These are phyloP conservation scores for Threskiornis aethiopicus DNA, from an alignment of 2,797 vertebrate genomes.

Conservation along the genomic window DNA sequence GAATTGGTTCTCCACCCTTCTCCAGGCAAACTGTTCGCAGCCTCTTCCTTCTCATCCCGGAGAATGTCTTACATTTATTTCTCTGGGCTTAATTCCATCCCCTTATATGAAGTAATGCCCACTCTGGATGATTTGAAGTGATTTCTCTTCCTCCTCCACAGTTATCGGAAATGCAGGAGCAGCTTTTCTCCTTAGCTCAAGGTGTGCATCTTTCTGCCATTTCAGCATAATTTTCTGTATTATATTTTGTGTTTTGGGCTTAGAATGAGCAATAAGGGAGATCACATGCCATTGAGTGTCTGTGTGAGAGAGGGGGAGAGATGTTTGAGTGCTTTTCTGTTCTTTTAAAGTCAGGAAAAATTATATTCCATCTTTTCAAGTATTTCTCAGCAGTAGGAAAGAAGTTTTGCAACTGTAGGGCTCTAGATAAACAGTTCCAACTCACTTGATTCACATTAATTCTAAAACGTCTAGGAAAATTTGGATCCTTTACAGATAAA, in stretches of 20 bases:
- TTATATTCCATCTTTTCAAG: background rate
- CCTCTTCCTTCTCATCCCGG: background rate
- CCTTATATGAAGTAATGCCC: background rate
- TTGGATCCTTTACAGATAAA: background rate
- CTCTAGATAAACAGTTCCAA: background rate
- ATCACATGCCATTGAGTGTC: background rate
- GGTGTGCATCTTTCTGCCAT: background rate
- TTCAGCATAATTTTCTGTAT: background rate
- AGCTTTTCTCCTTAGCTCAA: background rate
- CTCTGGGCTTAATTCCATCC: background rate
- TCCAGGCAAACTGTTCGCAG: background rate
- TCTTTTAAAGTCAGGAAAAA: background rate
- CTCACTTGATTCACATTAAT: background rate
- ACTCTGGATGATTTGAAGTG: background rate
- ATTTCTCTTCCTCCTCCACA: background rate
- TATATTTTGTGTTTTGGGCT: background rate
- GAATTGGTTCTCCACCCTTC: background rate
- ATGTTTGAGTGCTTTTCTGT: background rate
- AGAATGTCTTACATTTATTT: background rate
- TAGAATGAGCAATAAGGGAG: background rate
- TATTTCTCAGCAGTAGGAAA: background rate
- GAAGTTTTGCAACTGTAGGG: background rate
- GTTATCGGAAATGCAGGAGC: background rate
- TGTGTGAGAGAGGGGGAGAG: background rate
- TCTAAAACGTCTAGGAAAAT: background rate